phyloP scores from a whole-genome alignment of 23 tunicate genomes.

The Botrylloides violaceus region DNA sequence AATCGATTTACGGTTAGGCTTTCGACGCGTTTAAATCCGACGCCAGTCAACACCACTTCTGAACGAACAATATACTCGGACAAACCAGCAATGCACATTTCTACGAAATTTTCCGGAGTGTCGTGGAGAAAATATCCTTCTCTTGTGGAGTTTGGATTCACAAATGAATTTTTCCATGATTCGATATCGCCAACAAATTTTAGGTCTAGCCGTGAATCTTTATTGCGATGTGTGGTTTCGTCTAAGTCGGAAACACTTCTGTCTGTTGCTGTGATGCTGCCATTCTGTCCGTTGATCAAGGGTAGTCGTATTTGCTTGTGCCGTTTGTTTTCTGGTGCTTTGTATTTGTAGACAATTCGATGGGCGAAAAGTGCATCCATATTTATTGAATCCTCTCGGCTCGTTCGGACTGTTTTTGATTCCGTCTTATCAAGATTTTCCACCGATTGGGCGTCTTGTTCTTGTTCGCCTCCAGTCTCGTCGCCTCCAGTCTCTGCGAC shows the following conservation, averaged over 20 bases:
- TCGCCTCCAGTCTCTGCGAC: background rate
- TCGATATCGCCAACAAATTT: no score
- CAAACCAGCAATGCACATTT: constrained; percentile 44
- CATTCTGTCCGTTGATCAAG: no score
- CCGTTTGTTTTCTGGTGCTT: background rate
- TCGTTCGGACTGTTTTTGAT: no score
- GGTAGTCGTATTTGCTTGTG: background rate
- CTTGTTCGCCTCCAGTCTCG: background rate
- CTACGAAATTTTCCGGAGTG: constrained; percentile 39
- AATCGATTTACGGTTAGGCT: constrained; percentile 42
- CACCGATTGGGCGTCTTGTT: background rate
- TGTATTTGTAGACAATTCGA: constrained; percentile 22
- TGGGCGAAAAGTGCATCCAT: constrained; percentile 20
- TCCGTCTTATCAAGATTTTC: background rate
- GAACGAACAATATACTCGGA: constrained; percentile 32
- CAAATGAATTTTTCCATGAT: no score
- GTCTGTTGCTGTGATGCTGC: no score
- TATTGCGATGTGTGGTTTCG: no score
- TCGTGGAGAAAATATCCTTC: constrained; percentile 26
- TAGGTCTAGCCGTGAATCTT: no score
- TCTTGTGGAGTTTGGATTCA: background rate
- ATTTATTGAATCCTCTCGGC: constrained; percentile 3
- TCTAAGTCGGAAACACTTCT: no score
- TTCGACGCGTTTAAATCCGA: constrained; percentile 29
- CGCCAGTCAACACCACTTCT: constrained; percentile 44